phyloP scores from a whole-genome alignment of 2,797 vertebrate species.

The Helostoma temminkii region DNA sequence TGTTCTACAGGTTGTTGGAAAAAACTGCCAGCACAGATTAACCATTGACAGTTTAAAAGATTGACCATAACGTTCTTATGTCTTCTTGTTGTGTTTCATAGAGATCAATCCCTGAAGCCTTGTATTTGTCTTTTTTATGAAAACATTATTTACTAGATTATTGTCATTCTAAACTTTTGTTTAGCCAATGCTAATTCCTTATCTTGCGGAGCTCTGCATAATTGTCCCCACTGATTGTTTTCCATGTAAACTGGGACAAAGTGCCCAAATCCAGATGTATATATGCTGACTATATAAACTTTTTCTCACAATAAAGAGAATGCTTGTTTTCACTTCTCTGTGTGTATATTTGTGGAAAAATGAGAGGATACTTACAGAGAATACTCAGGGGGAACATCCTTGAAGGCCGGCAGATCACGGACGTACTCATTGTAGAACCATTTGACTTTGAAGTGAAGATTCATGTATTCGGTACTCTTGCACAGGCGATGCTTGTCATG shows the following conservation, averaged over 20 bases:
- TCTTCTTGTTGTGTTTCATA: not conserved
- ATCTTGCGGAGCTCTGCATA: not conserved
- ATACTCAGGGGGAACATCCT: conserved; percentile 93
- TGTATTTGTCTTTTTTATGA: not conserved
- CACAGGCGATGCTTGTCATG: conserved; percentile 97
- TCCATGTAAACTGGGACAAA: not conserved
- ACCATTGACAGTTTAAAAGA: too few species aligned
- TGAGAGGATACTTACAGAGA: conserved; percentile 90
- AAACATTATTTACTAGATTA: not conserved
- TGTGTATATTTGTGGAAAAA: conserved; percentile 9
- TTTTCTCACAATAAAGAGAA: not conserved
- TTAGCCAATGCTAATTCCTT: not conserved
- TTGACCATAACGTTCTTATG: not conserved
- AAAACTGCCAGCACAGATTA: conserved; percentile 20
- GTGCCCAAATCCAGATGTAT: too few species aligned
- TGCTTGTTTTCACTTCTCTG: not conserved
- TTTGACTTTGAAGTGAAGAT: conserved; percentile 99
- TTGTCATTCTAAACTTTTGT: not conserved
- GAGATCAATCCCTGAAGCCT: not conserved
- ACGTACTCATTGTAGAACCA: conserved; percentile 99
- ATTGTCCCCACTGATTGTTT: not conserved
- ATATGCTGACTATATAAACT: too few species aligned
- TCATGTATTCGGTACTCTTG: conserved; percentile 99
- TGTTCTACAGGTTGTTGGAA: conserved; percentile 4
- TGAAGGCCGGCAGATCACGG: conserved; percentile 93